Percentiles rank a stretch among this genome's conserved stretches.
Conservation (phyloP, 1,140 invertebrate species). For the Drosophila ficusphila region DNA sequence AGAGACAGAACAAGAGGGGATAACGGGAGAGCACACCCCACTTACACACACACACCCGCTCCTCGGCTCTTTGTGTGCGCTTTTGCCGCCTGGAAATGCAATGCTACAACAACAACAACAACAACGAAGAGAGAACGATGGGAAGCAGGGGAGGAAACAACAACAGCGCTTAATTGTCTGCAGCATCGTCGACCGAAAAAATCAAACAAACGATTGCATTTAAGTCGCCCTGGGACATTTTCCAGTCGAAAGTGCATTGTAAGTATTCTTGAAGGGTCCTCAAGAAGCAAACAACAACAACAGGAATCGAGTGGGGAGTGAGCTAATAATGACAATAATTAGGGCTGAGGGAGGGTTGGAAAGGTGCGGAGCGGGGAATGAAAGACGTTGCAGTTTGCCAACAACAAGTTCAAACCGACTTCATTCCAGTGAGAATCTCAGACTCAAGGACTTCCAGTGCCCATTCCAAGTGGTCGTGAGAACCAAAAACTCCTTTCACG, state of each 20-base stretch:
- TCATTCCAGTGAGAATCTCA: conserved; percentile 45
- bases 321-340: conserved; percentile 65
- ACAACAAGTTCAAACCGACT: conserved; percentile 46
- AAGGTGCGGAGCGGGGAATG: background rate
- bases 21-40: conserved; percentile 45
- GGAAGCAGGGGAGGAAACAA: conserved; percentile 61
- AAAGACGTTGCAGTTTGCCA: conserved; percentile 33
- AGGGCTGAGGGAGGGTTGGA: conserved; percentile 15
- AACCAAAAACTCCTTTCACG: conserved; percentile 67
- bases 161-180: conserved; percentile 60
- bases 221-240: conserved; percentile 28
- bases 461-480: conserved; percentile 63
- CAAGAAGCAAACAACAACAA: conserved; percentile 12
- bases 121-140: conserved; percentile 12
- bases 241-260: conserved; percentile 55
- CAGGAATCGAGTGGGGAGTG: conserved; percentile 40
- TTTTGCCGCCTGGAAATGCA: conserved; percentile 51
- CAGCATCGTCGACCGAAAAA: conserved; percentile 49
- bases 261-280: conserved; percentile 67
- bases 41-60: conserved; percentile 34
- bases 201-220: conserved; percentile 65
- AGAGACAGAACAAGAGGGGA: conserved; percentile 23
- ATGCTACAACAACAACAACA: conserved; percentile 42
- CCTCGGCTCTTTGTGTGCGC: conserved; percentile 42
- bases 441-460: conserved; percentile 66